Percentiles rank a stretch among this genome's conserved stretches.
Evolutionary conservation across 2,113 vertebrate genomes (phyloP).

Genomic region (Sceloporus undulatus): DNA sequence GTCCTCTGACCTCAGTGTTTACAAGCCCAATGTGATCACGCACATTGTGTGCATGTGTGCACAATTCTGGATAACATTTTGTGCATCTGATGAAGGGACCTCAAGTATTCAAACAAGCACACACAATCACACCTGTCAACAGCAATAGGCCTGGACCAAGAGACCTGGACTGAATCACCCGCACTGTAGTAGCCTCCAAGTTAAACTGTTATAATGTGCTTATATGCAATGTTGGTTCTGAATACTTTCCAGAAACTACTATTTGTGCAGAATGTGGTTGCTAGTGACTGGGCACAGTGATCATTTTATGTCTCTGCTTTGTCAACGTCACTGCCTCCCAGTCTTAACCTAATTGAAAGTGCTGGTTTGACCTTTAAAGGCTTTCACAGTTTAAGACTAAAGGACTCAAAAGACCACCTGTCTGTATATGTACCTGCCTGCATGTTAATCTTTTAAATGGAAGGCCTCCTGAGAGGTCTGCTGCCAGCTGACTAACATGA

Average conservation of each 20-base stretch:
- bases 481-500: too few species aligned
- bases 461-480: too few species aligned
- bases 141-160: not conserved
- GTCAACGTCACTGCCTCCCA: not conserved
- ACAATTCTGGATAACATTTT: too few species aligned
- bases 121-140: too few species aligned
- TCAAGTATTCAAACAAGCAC: too few species aligned
- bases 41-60: too few species aligned
- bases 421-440: too few species aligned
- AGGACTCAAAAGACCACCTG: not conserved
- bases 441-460: too few species aligned
- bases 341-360: not conserved
- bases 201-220: not conserved
- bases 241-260: not conserved
- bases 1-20: too few species aligned
- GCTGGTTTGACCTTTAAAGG: not conserved
- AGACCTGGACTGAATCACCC: not conserved
- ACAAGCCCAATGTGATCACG: too few species aligned
- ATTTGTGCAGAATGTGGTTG: not conserved
- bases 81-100: too few species aligned
- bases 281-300: not conserved
- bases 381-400: not conserved
- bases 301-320: not conserved
- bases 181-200: not conserved
- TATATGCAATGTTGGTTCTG: not conserved